Conservation (phyloP, 2,797 vertebrate genomes). For the Malurus splendens region DNA sequence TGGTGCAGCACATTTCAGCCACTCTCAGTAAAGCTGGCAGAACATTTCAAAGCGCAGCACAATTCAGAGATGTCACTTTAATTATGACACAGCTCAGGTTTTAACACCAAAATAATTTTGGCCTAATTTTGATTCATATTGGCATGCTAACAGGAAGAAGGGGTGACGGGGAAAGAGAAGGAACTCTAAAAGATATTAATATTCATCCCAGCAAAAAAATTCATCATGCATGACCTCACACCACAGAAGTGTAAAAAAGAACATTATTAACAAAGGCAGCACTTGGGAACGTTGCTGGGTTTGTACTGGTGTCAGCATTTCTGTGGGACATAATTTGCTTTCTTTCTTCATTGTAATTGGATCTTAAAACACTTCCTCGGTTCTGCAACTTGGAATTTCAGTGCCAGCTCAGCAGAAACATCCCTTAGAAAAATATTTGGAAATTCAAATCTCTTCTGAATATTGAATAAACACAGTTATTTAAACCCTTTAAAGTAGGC, state of each 20-base stretch:
- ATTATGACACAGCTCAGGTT: slow-evolving; percentile 1
- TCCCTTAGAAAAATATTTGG: background rate
- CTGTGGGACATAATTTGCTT: background rate
- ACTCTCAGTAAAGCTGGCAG: slow-evolving; percentile 6
- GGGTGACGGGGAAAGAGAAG: background rate
- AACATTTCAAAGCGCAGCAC: background rate
- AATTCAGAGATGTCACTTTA: background rate
- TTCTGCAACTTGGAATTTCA: background rate
- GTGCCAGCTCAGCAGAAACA: background rate
- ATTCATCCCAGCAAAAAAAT: background rate
- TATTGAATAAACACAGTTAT: background rate
- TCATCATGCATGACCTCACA: background rate
- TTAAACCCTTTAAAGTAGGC: background rate
- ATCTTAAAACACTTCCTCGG: background rate
- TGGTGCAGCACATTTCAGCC: background rate
- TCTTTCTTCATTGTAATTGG: background rate
- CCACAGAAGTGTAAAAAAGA: background rate
- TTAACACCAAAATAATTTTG: slow-evolving; percentile 1
- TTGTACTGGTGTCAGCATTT: background rate
- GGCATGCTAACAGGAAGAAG: background rate
- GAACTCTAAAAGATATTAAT: background rate
- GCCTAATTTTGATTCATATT: slow-evolving; percentile 31
- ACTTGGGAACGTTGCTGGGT: background rate
- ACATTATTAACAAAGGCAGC: background rate
- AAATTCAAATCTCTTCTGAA: background rate